Evolutionary conservation across 1,140 invertebrate species (phyloP).

Genomic region (Drosophila kurseongensis): DNA sequence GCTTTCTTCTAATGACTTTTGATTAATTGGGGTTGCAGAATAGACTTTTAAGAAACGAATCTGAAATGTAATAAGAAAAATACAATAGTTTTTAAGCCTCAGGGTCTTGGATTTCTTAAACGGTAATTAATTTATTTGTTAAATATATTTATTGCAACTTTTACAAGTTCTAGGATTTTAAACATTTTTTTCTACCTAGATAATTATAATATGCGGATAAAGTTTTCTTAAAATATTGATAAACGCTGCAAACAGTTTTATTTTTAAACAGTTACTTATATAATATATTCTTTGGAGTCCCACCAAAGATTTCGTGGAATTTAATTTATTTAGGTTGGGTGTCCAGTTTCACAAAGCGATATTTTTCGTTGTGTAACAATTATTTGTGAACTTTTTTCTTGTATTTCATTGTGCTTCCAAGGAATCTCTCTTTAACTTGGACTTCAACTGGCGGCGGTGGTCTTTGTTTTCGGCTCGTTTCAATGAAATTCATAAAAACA

Average conservation of each 20-base stretch:
- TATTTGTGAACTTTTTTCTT: constrained; percentile 36
- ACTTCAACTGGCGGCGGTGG: constrained; percentile 17
- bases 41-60: too few species aligned
- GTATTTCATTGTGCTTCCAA: constrained; percentile 34
- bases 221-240: too few species aligned
- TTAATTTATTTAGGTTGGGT: not conserved
- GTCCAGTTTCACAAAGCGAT: not conserved
- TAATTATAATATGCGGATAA: too few species aligned
- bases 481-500: constrained; percentile 79
- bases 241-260: too few species aligned
- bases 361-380: constrained; percentile 26
- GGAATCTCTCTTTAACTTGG: constrained; percentile 42
- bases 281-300: not conserved
- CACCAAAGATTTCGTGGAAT: not conserved
- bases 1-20: constrained; percentile 26
- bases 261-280: not conserved
- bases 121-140: too few species aligned
- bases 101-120: too few species aligned
- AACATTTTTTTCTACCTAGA: too few species aligned
- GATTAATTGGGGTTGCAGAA: constrained; percentile 8
- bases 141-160: too few species aligned
- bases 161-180: too few species aligned
- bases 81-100: too few species aligned
- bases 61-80: too few species aligned
- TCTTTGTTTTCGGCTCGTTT: constrained; percentile 49